phyloP scores from a whole-genome alignment of 2,797 vertebrate species.

The Siniperca obscura region DNA sequence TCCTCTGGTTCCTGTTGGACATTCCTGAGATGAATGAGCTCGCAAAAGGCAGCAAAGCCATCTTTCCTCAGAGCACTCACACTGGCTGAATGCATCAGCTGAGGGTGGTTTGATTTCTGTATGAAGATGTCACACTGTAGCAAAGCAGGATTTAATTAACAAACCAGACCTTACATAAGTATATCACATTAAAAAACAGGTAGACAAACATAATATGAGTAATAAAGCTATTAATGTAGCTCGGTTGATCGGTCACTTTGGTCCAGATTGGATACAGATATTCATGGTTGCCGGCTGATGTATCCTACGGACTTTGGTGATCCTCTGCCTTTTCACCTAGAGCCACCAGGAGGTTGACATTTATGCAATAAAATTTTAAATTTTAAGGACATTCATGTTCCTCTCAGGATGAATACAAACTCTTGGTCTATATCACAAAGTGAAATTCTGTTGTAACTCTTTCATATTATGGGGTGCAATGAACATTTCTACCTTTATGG shows the following conservation, averaged over 20 bases:
- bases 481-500: neutral
- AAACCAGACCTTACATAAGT: neutral
- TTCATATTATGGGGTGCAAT: neutral
- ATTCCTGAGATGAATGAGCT: slow-evolving; percentile 77
- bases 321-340: neutral
- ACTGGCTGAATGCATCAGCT: slow-evolving; percentile 9
- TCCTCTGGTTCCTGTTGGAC: slow-evolving; percentile 70
- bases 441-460: neutral
- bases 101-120: neutral
- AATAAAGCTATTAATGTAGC: neutral
- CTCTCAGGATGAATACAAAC: neutral
- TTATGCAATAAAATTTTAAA: neutral
- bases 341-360: neutral
- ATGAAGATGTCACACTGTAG: slow-evolving; percentile 3
- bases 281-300: neutral
- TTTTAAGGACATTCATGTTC: neutral
- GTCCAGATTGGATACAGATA: neutral
- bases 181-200: neutral
- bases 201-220: neutral
- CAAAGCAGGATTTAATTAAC: neutral
- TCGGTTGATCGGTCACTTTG: neutral
- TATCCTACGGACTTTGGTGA: neutral
- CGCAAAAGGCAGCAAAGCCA: neutral
- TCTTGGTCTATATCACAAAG: neutral
- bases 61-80: slow-evolving; percentile 17